phyloP scores from a whole-genome alignment of 2,888 invertebrate genomes.

The Thalpophila matura region DNA sequence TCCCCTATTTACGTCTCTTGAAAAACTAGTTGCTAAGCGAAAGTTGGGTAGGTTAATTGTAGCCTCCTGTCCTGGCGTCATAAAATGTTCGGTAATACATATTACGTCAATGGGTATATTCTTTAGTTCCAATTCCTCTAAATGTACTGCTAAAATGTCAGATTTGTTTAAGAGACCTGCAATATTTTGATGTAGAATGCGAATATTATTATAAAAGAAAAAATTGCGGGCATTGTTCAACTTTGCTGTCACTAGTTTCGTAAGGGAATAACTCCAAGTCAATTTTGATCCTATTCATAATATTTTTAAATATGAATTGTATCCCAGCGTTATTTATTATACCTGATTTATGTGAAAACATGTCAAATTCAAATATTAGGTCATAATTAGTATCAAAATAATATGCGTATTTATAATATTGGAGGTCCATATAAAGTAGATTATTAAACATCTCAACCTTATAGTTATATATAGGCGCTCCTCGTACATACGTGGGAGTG shows the following conservation, averaged over 20 bases:
- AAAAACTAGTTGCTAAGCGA: conserved; percentile 15
- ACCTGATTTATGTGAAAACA: conserved; percentile 22
- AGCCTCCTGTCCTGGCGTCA: conserved; percentile 7
- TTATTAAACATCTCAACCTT: conserved; percentile 30
- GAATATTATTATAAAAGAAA: conserved; percentile 24
- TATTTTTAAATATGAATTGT: conserved; percentile 18
- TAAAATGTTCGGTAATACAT: conserved; percentile 19
- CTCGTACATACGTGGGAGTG: conserved; percentile 15
- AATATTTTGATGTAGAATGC: conserved; percentile 17
- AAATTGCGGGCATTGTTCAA: conserved; percentile 10
- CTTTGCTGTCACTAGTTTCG: neutral
- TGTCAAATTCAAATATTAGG: conserved; percentile 2
- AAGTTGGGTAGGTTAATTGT: conserved; percentile 10
- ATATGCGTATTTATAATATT: conserved; percentile 26
- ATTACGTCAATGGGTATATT: conserved; percentile 7
- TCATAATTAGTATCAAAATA: conserved; percentile 21
- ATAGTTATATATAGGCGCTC: conserved; percentile 23
- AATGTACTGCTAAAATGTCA: conserved; percentile 15
- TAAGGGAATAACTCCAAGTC: conserved; percentile 13
- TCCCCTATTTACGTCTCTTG: conserved; percentile 10
- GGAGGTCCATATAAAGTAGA: conserved; percentile 9
- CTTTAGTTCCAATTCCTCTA: conserved; percentile 17
- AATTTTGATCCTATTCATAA: conserved; percentile 10
- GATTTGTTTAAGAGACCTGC: conserved; percentile 4
- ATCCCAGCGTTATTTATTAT: conserved; percentile 15